Evolutionary conservation across 1,140 invertebrate genomes (phyloP).

Genomic region (Rhagoletis pomonella): DNA sequence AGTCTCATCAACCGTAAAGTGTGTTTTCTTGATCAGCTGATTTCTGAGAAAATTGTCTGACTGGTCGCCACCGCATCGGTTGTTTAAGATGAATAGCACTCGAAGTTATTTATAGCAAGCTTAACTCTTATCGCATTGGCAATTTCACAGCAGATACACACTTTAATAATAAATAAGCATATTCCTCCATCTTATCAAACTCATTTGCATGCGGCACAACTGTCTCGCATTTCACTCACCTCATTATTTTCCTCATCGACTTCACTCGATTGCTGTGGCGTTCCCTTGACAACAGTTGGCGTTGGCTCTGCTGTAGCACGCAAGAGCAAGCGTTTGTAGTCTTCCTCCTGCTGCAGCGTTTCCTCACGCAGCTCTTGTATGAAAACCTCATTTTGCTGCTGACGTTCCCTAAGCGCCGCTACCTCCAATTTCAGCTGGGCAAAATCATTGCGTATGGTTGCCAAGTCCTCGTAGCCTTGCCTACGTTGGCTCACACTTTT

Average conservation of each 20-base stretch:
- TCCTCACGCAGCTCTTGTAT: slow-evolving; percentile 70
- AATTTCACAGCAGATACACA: neutral
- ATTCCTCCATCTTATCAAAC: neutral
- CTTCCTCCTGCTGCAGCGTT: slow-evolving; percentile 70
- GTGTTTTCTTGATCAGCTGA: neutral
- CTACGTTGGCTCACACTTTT: slow-evolving; percentile 73
- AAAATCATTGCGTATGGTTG: slow-evolving; percentile 75
- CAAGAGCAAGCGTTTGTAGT: slow-evolving; percentile 62
- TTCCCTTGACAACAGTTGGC: slow-evolving; percentile 33
- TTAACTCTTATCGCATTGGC: neutral
- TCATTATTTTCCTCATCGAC: slow-evolving; percentile 28
- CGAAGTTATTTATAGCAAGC: neutral
- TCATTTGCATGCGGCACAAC: slow-evolving; percentile 19
- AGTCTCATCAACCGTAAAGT: neutral
- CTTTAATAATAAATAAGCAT: neutral
- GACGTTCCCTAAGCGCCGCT: slow-evolving; percentile 74
- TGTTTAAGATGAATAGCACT: neutral
- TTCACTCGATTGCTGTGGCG: slow-evolving; percentile 57
- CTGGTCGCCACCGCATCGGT: neutral
- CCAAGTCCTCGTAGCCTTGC: slow-evolving; percentile 74
- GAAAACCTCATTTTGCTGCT: slow-evolving; percentile 69
- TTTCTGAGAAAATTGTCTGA: neutral
- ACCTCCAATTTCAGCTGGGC: slow-evolving; percentile 76
- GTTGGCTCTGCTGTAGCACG: neutral
- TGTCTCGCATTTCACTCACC: slow-evolving; percentile 22